Evolutionary conservation across 2,113 vertebrate species (phyloP).

Genomic region (Sciurus niger): DNA sequence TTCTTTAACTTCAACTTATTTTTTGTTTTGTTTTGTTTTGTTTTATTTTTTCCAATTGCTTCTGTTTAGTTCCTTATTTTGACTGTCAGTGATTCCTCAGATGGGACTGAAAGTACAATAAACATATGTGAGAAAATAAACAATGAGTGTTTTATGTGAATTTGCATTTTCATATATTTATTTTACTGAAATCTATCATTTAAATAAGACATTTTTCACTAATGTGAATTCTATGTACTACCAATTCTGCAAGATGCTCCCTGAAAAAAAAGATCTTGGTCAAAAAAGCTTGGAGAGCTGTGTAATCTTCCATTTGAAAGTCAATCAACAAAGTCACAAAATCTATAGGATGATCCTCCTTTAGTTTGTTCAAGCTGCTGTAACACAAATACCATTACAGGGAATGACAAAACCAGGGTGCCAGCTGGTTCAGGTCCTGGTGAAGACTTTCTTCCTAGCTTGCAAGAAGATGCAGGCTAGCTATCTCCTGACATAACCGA

Average conservation of each 20-base stretch:
- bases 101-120: conserved; percentile 47
- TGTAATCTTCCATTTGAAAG: neutral
- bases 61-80: conserved; percentile 71
- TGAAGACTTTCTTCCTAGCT: neutral
- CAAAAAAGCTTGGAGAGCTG: neutral
- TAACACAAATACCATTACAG: neutral
- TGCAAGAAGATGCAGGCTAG: neutral
- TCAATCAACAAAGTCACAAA: neutral
- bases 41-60: conserved; percentile 30
- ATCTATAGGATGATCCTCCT: neutral
- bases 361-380: neutral
- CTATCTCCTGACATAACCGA: neutral
- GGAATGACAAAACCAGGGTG: neutral
- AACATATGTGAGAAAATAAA: conserved; percentile 67
- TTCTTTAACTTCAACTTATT: conserved; percentile 37
- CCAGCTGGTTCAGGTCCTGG: neutral
- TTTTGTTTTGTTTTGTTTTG: conserved; percentile 1
- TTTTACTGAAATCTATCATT: conserved; percentile 61
- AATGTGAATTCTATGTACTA: neutral
- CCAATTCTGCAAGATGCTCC: neutral
- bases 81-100: conserved; percentile 59
- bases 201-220: conserved; percentile 35
- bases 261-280: neutral
- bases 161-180: conserved; percentile 68
- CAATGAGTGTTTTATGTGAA: conserved; percentile 57